Base-by-base conservation (phyloP, 2,888 invertebrate species). In the Stratiomys singularior region DNA sequence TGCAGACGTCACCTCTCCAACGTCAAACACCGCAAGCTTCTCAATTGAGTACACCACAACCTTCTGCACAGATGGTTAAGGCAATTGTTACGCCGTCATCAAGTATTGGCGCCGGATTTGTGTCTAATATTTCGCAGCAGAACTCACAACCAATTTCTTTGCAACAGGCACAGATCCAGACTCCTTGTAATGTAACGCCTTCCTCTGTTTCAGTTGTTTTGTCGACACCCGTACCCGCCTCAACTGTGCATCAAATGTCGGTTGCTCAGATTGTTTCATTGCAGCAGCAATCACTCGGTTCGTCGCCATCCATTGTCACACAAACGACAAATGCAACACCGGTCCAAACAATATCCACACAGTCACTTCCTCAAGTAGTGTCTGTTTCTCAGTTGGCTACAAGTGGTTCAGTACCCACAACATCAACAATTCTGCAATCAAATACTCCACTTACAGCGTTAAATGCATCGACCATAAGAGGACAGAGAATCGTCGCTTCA, bases 311-410 rank as follows among this genome's bases (percentile, higher is more conserved):
- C 0, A 76, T 82, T 30, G 80, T 82, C 13, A 79, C 80, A 5
- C 80, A 80, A 71, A 13, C 72, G n/a, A 47, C 28, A 28, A 82
- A 84, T 78, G 84, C 84, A 21, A 85, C 85, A 72, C 83, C 87
- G 74, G 86, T 87, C 2, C 87, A 87, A 77, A 86, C 87, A 0
- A 83, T 86, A 66, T 82, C 84, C 77, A 82, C 85, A 15, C 87
- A 86, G 79, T 81, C 85, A 21, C 71, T 86, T 77, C 85, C 87
- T 0, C 87, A 87, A 80, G 86, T 89, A 44, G 87, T 88, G 1
- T 86, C 87, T 18, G 85, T 88, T 60, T 84, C 89, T 76, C 85
- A 88, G 58, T 80, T 88, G 78, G 84, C 89, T 82, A 84, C 85
- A 79, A 83, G 85, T 80, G 83, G 86, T 81, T 81, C 88, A 77